Conservation (phyloP, 2,888 invertebrate genomes). For the Drosophila dives region DNA sequence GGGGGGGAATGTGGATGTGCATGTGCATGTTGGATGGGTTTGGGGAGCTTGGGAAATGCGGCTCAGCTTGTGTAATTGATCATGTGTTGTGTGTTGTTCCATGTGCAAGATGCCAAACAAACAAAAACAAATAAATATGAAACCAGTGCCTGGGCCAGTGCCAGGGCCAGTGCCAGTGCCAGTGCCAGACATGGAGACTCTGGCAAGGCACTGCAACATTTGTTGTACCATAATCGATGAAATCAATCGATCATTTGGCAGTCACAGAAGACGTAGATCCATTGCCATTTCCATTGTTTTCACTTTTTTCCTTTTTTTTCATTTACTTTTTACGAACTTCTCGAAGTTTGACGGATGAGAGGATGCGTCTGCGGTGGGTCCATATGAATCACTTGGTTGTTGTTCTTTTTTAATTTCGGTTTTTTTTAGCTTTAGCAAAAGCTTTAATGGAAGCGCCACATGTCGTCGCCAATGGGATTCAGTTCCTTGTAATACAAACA, state of each 20-base stretch:
- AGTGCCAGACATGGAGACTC: constrained; percentile 40
- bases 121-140: constrained; percentile 66
- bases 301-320: constrained; percentile 49
- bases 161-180: constrained; percentile 9
- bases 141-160: constrained; percentile 1
- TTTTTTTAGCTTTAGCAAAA: constrained; percentile 26
- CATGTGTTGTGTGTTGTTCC: constrained; percentile 66
- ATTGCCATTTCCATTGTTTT: constrained; percentile 62
- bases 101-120: constrained; percentile 60
- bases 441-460: constrained; percentile 64
- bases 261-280: constrained; percentile 28
- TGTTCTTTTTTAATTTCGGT: constrained; percentile 12
- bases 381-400: constrained; percentile 49
- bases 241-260: constrained; percentile 81
- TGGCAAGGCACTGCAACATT: constrained; percentile 45
- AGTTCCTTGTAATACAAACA: constrained; percentile 69
- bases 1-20: background rate
- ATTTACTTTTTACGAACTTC: constrained; percentile 5
- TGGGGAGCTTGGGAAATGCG: constrained; percentile 43
- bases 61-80: constrained; percentile 73
- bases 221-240: constrained; percentile 83
- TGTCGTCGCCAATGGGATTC: constrained; percentile 61
- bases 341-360: constrained; percentile 63
- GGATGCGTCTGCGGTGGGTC: constrained; percentile 59
- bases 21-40: background rate